Evolutionary conservation across 2,888 invertebrate species (phyloP).

Genomic region (Phaedon cochleariae): DNA sequence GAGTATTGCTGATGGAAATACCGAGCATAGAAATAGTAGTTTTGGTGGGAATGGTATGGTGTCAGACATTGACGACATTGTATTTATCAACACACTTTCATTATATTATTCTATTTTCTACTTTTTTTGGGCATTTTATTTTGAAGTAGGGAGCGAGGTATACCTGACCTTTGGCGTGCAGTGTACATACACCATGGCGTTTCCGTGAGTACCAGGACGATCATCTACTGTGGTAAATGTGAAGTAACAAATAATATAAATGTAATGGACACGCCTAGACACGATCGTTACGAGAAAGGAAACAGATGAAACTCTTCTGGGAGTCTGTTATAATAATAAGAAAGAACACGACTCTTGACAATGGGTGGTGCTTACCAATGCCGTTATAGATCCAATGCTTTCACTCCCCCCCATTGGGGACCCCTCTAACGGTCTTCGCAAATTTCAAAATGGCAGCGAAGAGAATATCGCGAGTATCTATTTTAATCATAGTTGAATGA

Average conservation of each 20-base stretch:
- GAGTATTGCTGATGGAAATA: too few species aligned
- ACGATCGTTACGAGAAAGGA: constrained; percentile 40
- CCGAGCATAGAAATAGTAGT: too few species aligned
- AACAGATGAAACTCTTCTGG: constrained; percentile 23
- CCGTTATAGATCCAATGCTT: constrained; percentile 27
- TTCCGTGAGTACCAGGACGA: too few species aligned
- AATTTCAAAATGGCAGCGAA: constrained; percentile 17
- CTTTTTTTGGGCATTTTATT: too few species aligned
- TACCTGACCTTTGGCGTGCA: too few species aligned
- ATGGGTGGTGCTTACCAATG: constrained; percentile 38
- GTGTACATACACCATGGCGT: not conserved
- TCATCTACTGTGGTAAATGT: constrained; percentile 21
- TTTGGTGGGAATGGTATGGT: too few species aligned
- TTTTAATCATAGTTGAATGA: too few species aligned
- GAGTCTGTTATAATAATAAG: constrained; percentile 8
- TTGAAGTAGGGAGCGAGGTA: too few species aligned
- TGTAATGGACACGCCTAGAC: constrained; percentile 40
- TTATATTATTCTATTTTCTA: too few species aligned
- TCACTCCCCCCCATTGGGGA: constrained; percentile 24
- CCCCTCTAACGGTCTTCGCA: constrained; percentile 3
- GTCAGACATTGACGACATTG: too few species aligned
- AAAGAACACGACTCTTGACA: constrained; percentile 27
- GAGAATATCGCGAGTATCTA: not conserved
- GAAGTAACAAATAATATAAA: constrained; percentile 31
- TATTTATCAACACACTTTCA: too few species aligned